phyloP scores from a whole-genome alignment of 2,113 vertebrate genomes.

The Falco punctatus region DNA sequence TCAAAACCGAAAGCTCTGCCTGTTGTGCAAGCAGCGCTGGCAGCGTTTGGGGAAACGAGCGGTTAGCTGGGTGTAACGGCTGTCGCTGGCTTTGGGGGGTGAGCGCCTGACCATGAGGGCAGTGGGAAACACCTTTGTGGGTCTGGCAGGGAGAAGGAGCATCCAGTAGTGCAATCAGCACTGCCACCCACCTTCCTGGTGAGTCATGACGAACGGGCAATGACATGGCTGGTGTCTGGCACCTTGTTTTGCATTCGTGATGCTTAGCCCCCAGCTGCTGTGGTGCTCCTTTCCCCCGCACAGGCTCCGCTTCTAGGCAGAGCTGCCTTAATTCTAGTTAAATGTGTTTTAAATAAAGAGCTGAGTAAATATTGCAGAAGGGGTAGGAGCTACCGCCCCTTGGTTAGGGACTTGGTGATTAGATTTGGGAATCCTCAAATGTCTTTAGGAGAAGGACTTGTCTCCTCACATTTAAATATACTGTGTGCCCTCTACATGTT shows the following conservation, averaged over 20 bases:
- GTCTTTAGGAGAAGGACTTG: not conserved
- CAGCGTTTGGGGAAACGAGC: accelerated
- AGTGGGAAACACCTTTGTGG: accelerated
- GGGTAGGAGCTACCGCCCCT: not conserved
- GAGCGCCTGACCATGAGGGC: accelerated
- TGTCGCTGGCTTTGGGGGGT: accelerated
- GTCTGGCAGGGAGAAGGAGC: not conserved
- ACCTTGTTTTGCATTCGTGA: accelerated
- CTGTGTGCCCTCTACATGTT: accelerated
- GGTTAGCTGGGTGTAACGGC: not conserved
- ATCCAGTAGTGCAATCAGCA: not conserved
- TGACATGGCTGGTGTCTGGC: accelerated
- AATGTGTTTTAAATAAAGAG: not conserved
- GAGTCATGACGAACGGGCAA: accelerated
- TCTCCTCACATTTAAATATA: not conserved
- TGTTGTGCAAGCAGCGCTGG: accelerated
- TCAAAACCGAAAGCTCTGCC: not conserved
- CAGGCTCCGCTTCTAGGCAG: not conserved
- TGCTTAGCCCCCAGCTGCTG: not conserved
- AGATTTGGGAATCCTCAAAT: not conserved
- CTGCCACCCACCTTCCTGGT: not conserved
- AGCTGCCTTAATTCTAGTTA: not conserved
- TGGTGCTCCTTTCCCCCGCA: not conserved
- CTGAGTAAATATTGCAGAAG: not conserved
- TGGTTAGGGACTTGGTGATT: too few species aligned